These are phyloP conservation scores for Pangasius djambal DNA, from an alignment of 2,797 vertebrate species.

Conservation along the genomic window DNA sequence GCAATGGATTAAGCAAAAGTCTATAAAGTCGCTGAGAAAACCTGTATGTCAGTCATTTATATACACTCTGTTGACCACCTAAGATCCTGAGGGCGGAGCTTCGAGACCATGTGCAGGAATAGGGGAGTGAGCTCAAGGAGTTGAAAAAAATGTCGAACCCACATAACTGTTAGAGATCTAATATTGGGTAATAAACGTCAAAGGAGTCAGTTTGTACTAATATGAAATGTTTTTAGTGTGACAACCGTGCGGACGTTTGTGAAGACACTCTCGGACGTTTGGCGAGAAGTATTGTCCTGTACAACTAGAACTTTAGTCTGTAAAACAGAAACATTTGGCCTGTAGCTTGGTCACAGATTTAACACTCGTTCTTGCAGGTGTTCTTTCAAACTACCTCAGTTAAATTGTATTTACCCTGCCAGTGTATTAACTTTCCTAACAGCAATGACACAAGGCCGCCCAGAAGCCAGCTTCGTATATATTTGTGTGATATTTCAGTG, in stretches of 20 bases:
- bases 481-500: not conserved
- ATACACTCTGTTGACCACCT: not conserved
- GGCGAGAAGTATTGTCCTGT: not conserved
- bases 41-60: not conserved
- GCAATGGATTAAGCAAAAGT: not conserved
- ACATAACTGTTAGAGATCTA: not conserved
- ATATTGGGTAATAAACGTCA: not conserved
- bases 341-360: not conserved
- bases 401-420: not conserved
- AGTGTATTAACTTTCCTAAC: too few species aligned
- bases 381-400: not conserved
- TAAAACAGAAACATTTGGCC: not conserved
- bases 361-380: not conserved
- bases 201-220: not conserved
- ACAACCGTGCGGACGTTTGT: not conserved
- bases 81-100: not conserved
- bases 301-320: not conserved
- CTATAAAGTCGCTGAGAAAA: not conserved
- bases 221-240: not conserved
- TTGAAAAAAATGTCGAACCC: not conserved
- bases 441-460: not conserved
- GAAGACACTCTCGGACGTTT: not conserved
- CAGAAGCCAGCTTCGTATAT: not conserved
- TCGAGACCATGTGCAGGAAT: not conserved
- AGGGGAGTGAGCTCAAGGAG: not conserved